Evolutionary conservation across 2,888 invertebrate species (phyloP), one percentile per base, ranked within the genome.

Genomic region (Brachycybe producta): DNA sequence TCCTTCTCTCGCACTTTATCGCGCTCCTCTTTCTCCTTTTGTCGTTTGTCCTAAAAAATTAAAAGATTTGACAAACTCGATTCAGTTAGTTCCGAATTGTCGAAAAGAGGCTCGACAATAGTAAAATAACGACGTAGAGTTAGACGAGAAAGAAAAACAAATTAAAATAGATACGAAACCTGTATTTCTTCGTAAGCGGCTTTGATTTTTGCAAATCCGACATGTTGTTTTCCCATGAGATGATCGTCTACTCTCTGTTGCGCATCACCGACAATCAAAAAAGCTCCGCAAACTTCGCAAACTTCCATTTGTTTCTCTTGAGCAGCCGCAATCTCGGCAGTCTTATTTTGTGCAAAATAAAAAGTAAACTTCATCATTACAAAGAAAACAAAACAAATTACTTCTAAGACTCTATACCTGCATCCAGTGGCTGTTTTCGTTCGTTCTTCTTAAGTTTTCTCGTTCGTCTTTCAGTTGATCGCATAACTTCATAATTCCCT

Each of bases 291-390:
- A 1, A 94, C 88, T 58, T 91, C 87, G 68, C 97, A 98, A 17
- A 98, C 97, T 69, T 95, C 94, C 95, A 97, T 95, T 66, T 91
- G 91, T 67, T 97, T 95, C 67, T 91, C 90, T 64, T 90, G 88
- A 7, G 86, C 81, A 1, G 85, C 82, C 3, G 84, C 85, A 59
- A 86, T 69, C 67, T 88, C 88, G 1, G 82, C 82, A 5, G 84
- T 84, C 70, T 81, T 74, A 41, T 17, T 3, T 26, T 19, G 34
- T 30, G 27, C 23, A 27, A 36, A 13, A 40, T 43, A 27, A 49
- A 19, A 21, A 50, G 17, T 52, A 38, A 39, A 51, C 27, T 17
- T 21, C 24, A 27, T 38, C 27, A 38, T 52, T 52, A 30, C 13
- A 30, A 11, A 30, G 19, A 7, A 36, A 8, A 11, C 15, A 11